phyloP scores from a whole-genome alignment of 1,140 invertebrate species.

The Diploscapter pachys region DNA sequence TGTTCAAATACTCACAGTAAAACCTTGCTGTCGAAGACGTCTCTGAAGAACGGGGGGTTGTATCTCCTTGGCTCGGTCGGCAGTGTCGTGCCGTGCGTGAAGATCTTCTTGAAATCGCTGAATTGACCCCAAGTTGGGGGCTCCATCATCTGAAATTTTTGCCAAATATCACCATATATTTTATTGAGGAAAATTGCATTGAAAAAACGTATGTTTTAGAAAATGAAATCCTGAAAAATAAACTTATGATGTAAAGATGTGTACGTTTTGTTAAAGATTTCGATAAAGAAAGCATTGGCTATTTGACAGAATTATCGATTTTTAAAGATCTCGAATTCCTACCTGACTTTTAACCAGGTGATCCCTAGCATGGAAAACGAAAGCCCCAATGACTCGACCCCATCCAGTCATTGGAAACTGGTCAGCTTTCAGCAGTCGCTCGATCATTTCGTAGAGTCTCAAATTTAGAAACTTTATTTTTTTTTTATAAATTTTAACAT shows the following conservation, averaged over 20 bases:
- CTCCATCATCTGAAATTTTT: constrained; percentile 11
- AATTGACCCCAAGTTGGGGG: neutral
- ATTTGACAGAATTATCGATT: neutral
- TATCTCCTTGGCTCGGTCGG: neutral
- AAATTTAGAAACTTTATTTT: neutral
- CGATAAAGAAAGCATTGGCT: neutral
- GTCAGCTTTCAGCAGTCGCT: constrained; percentile 10
- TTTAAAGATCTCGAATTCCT: neutral
- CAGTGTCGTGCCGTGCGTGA: constrained; percentile 10
- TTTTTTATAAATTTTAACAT: neutral
- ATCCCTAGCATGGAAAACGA: constrained; percentile 8
- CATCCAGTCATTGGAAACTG: constrained; percentile 17
- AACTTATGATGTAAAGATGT: neutral
- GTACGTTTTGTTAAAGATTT: neutral
- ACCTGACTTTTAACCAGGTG: neutral
- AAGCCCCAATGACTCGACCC: constrained; percentile 18
- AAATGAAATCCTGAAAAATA: too few relatives aligned
- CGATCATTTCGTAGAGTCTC: constrained; percentile 7
- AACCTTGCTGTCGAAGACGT: constrained; percentile 4
- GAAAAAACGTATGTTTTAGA: neutral
- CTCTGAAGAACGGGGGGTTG: constrained; percentile 12
- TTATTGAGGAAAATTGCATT: neutral
- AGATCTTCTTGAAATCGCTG: constrained; percentile 6
- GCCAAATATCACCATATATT: neutral
- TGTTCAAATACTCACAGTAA: neutral